Percentiles rank a stretch among this genome's conserved stretches.
These are phyloP conservation scores for Corythornis leucogaster DNA, from an alignment of 2,797 vertebrate species.

Conservation along the genomic window DNA sequence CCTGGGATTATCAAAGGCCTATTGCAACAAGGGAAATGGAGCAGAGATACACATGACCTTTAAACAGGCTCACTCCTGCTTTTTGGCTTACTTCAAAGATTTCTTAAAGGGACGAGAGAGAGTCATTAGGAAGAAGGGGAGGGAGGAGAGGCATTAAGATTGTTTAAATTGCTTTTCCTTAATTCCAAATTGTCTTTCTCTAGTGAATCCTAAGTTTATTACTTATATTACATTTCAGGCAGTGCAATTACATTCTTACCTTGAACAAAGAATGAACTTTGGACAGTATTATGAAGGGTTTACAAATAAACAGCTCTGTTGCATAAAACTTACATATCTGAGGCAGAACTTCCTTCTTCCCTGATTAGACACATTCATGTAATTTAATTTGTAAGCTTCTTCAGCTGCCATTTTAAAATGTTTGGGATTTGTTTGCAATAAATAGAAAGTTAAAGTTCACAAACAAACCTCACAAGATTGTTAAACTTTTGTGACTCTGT, in stretches of 20 bases:
- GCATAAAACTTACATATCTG: slow-evolving; percentile 19
- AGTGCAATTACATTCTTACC: slow-evolving; percentile 40
- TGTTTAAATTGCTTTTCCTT: slow-evolving; percentile 39
- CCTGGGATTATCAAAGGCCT: background rate
- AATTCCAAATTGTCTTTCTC: slow-evolving; percentile 36
- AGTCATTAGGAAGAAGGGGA: background rate
- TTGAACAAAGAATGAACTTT: slow-evolving; percentile 51
- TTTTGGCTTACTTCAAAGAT: background rate
- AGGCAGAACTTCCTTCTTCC: slow-evolving; percentile 48
- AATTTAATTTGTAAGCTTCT: background rate
- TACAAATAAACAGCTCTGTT: slow-evolving; percentile 43
- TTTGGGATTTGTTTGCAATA: background rate
- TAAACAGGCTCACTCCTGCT: slow-evolving; percentile 25
- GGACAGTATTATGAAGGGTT: slow-evolving; percentile 34
- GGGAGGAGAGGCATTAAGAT: background rate
- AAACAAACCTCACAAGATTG: background rate
- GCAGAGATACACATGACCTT: slow-evolving; percentile 29
- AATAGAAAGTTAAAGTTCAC: background rate
- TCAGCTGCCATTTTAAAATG: slow-evolving; percentile 9
- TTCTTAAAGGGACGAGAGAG: slow-evolving; percentile 29
- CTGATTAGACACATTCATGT: background rate
- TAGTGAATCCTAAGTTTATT: slow-evolving; percentile 22
- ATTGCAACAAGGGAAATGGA: background rate
- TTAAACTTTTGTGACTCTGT: slow-evolving; percentile 35
- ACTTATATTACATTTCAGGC: slow-evolving; percentile 6